These are phyloP conservation scores for Lepisosteus osseus DNA, from an alignment of 2,113 vertebrate genomes.

Conservation along the genomic window DNA sequence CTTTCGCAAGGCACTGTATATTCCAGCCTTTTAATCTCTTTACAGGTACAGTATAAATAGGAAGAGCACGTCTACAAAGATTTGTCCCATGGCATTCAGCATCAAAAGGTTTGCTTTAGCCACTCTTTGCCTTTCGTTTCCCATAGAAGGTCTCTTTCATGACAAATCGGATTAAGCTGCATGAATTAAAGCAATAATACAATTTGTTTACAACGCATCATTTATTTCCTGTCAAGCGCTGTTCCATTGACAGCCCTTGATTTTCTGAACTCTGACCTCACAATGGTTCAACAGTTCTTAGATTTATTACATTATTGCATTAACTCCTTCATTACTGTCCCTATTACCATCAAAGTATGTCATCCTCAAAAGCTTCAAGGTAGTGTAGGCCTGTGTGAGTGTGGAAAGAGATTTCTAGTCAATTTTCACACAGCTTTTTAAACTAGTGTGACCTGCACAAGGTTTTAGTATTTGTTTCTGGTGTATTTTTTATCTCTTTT, in stretches of 20 bases:
- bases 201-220: slow-evolving; percentile 71
- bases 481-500: background rate
- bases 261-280: slow-evolving; percentile 55
- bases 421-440: background rate
- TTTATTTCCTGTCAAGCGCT: slow-evolving; percentile 67
- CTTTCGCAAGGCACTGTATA: no score
- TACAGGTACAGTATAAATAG: slow-evolving; percentile 44
- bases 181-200: slow-evolving; percentile 72
- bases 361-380: slow-evolving; percentile 24
- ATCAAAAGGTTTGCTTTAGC: slow-evolving; percentile 3
- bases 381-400: background rate
- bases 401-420: background rate
- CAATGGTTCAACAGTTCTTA: slow-evolving; percentile 51
- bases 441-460: slow-evolving; percentile 24
- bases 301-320: slow-evolving; percentile 51
- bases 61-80: slow-evolving; percentile 8
- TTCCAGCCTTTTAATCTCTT: slow-evolving; percentile 52
- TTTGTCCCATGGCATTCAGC: slow-evolving; percentile 13
- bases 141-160: slow-evolving; percentile 47
- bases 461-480: background rate
- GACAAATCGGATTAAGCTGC: slow-evolving; percentile 66
- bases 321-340: slow-evolving; percentile 49
- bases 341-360: slow-evolving; percentile 54
- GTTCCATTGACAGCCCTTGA: slow-evolving; percentile 47
- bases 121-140: slow-evolving; percentile 36